Base-by-base conservation (phyloP, 2,113 vertebrate species). In the Poicephalus meyeri region DNA sequence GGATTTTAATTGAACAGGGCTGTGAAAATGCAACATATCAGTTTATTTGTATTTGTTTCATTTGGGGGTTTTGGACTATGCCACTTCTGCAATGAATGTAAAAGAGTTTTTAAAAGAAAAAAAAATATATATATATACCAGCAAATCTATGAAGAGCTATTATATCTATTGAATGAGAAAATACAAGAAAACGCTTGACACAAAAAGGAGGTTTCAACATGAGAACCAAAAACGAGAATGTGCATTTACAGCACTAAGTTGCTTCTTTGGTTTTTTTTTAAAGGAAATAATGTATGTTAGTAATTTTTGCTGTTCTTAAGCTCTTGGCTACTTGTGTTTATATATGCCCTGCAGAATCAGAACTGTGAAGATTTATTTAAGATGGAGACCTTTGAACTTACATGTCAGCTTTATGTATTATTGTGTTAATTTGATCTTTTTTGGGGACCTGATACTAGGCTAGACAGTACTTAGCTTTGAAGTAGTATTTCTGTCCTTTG, bases 31-130 rank as follows among this genome's bases (percentile, higher is more conserved):
- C 31, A 88, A 10, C n/a, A 1, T 53, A 19, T 5, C 9, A 25
- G 55, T 63, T 95, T 91, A 23, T 77, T 69, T 80, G 7, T 78
- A 16, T 89, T 94, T 93, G 13, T 69, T 95, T 93, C 60, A 31
- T 72, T 77, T 73, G 80, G 56, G 24, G 2, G 6, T 41, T 92
- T 91, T 77, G 71, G 16, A 44, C 12, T 74, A 13, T 80, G 28
- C 23, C 18, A 25, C 9, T 90, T 73, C 63, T 63, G 17, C 63
- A 42, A 28, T 46, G 37, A 70, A 35, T 82, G 16, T n/a, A 53
- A 88, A 31, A 68, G 29, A 56, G 11, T 24, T 8, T 37, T 50
- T 13, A 50, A 74, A 63, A 37, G 37, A 37, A 37, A 37, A 37
- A 37, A 10, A 37, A 8, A 49, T 31, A 64, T 46, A 42, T 3